phyloP scores from a whole-genome alignment of 2,888 invertebrate genomes.

The Gnatocerus cornutus region DNA sequence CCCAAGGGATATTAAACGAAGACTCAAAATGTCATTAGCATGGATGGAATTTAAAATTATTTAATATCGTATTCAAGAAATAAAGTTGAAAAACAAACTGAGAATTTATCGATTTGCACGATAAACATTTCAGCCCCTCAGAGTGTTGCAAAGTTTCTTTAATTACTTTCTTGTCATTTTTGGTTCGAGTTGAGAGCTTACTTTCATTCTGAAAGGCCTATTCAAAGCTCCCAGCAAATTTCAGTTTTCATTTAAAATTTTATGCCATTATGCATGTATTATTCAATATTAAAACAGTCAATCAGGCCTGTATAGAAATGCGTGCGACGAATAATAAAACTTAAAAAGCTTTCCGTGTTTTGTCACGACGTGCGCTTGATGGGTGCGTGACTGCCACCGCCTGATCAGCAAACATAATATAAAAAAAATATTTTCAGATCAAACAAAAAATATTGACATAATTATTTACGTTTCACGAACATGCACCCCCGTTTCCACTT shows the following conservation, averaged over 20 bases:
- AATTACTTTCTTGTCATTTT: conserved; percentile 43
- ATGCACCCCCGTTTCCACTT: conserved; percentile 40
- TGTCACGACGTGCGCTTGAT: conserved; percentile 60
- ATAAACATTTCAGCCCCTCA: conserved; percentile 37
- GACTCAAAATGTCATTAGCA: no score
- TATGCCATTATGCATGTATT: conserved; percentile 58
- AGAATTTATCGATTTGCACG: conserved; percentile 32
- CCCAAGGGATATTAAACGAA: background rate
- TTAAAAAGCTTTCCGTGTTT: conserved; percentile 67
- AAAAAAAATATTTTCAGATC: conserved; percentile 57
- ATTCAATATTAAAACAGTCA: conserved; percentile 64
- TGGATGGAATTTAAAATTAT: no score
- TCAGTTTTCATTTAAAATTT: conserved; percentile 57
- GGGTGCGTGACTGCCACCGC: conserved; percentile 61
- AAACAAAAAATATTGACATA: conserved; percentile 61
- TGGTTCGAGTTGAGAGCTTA: conserved; percentile 33
- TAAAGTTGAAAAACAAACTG: conserved; percentile 32
- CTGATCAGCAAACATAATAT: conserved; percentile 59
- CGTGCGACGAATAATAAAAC: conserved; percentile 66
- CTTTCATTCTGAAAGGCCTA: conserved; percentile 36
- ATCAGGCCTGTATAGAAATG: conserved; percentile 62
- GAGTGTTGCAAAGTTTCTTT: conserved; percentile 39
- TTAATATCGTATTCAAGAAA: background rate
- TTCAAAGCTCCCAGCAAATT: conserved; percentile 50
- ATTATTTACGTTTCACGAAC: conserved; percentile 52